Conservation (phyloP, 2,113 vertebrate genomes). For the Neolamprologus devosi region DNA sequence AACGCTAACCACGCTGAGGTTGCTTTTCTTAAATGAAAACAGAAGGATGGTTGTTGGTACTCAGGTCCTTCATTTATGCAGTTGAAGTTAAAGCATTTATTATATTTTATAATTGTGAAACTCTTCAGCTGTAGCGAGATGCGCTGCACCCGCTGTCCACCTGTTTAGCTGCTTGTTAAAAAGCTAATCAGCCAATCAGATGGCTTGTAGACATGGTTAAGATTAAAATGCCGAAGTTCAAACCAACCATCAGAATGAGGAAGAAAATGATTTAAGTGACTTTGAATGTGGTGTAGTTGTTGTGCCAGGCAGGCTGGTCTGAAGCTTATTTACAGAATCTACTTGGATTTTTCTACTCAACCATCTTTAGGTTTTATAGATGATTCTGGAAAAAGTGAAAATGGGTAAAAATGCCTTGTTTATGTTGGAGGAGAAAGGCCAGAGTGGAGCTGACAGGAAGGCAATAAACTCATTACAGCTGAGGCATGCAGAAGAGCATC, state of each 20-base stretch:
- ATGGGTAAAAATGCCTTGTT: background rate
- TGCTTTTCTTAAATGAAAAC: background rate
- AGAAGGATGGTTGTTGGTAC: background rate
- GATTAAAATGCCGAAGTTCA: background rate
- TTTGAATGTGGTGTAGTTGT: background rate
- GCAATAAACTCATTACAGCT: background rate
- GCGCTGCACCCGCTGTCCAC: background rate
- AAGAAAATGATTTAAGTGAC: background rate
- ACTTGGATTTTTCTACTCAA: background rate
- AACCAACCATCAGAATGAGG: background rate
- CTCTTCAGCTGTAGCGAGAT: background rate
- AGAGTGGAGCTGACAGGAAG: background rate
- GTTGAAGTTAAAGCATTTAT: background rate
- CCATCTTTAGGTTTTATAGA: background rate
- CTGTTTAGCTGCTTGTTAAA: background rate
- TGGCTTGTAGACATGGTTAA: background rate
- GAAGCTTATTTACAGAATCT: background rate
- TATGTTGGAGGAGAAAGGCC: background rate
- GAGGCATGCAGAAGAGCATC: background rate
- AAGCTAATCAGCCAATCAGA: background rate
- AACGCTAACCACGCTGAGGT: rapidly evolving
- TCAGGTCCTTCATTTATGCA: background rate
- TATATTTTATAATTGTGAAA: background rate
- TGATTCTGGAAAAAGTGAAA: background rate
- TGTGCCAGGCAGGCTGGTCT: background rate